A percentile compares a stretch with the other conserved stretches of the same genome.
phyloP scores from a whole-genome alignment of 1,140 invertebrate species.

The Drosophila kepulauana region DNA sequence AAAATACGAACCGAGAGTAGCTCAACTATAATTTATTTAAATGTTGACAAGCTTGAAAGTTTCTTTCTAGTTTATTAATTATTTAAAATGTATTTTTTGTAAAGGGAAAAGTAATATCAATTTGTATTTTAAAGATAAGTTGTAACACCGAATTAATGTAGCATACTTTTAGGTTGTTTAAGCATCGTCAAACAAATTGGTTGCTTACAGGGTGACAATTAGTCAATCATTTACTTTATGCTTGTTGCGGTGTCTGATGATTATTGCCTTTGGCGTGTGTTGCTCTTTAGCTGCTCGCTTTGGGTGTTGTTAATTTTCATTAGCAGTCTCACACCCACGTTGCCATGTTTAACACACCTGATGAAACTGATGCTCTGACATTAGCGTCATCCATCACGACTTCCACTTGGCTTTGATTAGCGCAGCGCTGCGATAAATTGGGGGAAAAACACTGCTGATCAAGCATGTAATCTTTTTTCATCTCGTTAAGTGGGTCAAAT shows the following conservation, averaged over 20 bases:
- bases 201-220: not conserved
- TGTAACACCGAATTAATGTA: not conserved
- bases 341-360: constrained; percentile 28
- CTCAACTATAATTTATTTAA: not conserved
- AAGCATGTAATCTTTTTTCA: constrained; percentile 26
- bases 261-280: constrained; percentile 47
- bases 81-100: too few species aligned
- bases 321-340: constrained; percentile 38
- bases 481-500: constrained; percentile 42
- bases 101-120: too few species aligned
- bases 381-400: constrained; percentile 71
- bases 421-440: constrained; percentile 60
- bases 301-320: constrained; percentile 68
- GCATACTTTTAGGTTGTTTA: not conserved
- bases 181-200: too few species aligned
- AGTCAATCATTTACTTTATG: constrained; percentile 5
- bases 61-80: too few species aligned
- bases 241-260: constrained; percentile 5
- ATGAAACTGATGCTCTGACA: constrained; percentile 35
- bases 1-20: not conserved
- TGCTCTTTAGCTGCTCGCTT: constrained; percentile 58
- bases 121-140: not conserved
- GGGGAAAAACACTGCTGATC: constrained; percentile 24
- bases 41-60: too few species aligned
- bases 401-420: constrained; percentile 62